Conservation (phyloP, 1,140 invertebrate species). For the Brachionus sp. region DNA sequence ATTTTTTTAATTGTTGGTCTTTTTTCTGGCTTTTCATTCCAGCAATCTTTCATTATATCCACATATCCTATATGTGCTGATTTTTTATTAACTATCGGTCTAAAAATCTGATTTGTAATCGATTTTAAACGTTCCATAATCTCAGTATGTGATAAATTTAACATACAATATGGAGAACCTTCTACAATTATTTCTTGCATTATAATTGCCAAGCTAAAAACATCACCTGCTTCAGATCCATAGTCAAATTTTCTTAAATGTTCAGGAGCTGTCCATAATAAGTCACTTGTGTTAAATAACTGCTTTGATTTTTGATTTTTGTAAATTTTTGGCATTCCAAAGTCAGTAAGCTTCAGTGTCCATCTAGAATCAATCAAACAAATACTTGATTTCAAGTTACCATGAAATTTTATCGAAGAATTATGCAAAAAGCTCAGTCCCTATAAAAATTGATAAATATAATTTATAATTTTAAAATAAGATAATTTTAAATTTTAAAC, state of each 20-base stretch:
- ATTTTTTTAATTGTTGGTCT: conserved; percentile 79
- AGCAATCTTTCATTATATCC: conserved; percentile 76
- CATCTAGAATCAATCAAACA: conserved; percentile 81
- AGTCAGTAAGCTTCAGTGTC: conserved; percentile 81
- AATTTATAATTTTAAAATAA: not conserved
- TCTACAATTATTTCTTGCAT: conserved; percentile 83
- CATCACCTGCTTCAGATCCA: conserved; percentile 77
- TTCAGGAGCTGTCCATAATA: conserved; percentile 86
- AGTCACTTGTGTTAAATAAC: conserved; percentile 67
- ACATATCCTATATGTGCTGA: conserved; percentile 87
- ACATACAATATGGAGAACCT: conserved; percentile 80
- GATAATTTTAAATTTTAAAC: conserved; percentile 62
- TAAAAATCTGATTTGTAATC: conserved; percentile 77
- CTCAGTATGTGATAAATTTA: conserved; percentile 78
- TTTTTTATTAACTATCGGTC: conserved; percentile 87
- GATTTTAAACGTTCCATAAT: conserved; percentile 80
- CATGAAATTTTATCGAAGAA: conserved; percentile 72
- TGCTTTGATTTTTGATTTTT: conserved; percentile 49
- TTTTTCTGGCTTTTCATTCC: conserved; percentile 78
- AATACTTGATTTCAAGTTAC: conserved; percentile 74
- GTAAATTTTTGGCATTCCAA: conserved; percentile 63
- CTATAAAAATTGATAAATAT: conserved; percentile 42
- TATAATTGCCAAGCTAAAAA: conserved; percentile 85
- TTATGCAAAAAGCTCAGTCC: conserved; percentile 76
- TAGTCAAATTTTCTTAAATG: conserved; percentile 68